These are phyloP conservation scores for Xestia sexstrigata DNA, from an alignment of 2,888 invertebrate genomes.

Conservation along the genomic window DNA sequence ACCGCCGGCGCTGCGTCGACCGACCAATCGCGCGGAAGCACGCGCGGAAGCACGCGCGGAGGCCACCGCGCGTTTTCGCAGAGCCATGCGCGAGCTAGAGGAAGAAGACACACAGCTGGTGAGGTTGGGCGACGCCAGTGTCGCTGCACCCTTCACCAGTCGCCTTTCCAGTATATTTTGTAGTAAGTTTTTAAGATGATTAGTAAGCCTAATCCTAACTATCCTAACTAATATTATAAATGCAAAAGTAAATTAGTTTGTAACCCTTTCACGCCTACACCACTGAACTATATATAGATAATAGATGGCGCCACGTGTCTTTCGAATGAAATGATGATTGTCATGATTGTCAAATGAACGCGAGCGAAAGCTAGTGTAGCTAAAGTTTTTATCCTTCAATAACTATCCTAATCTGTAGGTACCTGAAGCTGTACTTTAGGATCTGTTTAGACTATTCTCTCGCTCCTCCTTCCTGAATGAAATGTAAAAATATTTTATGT, in stretches of 20 bases:
- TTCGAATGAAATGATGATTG: no score
- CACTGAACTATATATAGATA: no score
- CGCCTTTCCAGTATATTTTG: conserved; percentile 98
- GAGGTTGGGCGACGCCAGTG: conserved; percentile 99
- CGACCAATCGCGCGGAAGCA: conserved; percentile 77
- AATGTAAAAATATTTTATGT: background rate
- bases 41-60: conserved; percentile 82
- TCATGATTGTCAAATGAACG: no score
- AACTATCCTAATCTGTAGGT: background rate
- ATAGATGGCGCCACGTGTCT: no score
- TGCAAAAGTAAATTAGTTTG: no score
- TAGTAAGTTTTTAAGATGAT: conserved; percentile 91
- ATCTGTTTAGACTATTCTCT: background rate
- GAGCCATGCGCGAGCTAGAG: conserved; percentile 96
- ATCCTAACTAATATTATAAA: no score
- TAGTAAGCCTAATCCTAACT: no score
- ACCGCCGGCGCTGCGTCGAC: conserved; percentile 83
- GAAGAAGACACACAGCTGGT: conserved; percentile 97
- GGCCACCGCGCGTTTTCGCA: conserved; percentile 90
- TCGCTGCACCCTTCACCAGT: conserved; percentile 99
- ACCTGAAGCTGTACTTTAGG: background rate
- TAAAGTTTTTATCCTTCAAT: background rate
- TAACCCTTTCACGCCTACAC: no score
- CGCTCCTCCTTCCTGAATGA: no score
- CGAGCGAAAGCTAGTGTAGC: no score